phyloP scores from a whole-genome alignment of 2,797 vertebrate genomes.

The Gymnopithys bicolor region DNA sequence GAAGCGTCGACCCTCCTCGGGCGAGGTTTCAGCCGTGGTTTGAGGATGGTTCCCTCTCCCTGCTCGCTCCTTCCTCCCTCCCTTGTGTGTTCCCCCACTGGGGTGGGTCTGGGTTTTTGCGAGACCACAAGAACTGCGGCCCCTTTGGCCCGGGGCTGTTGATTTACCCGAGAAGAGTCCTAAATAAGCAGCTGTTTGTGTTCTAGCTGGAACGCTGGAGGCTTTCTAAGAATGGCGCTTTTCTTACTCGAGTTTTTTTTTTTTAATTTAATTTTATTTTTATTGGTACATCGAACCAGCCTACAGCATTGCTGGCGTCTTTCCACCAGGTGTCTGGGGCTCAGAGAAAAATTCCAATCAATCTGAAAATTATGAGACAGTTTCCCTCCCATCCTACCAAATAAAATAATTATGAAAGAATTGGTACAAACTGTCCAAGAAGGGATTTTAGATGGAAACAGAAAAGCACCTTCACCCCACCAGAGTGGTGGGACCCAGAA shows the following conservation, averaged over 20 bases:
- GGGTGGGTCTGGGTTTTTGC: background rate
- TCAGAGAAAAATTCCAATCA: constrained; percentile 34
- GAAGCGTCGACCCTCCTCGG: background rate
- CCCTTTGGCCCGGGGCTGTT: constrained; percentile 14
- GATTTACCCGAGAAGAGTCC: constrained; percentile 19
- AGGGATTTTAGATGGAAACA: background rate
- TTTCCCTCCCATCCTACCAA: constrained; percentile 9
- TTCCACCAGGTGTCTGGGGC: constrained; percentile 49
- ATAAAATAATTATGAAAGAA: constrained; percentile 26
- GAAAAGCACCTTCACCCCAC: constrained; percentile 1
- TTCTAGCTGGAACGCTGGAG: constrained; percentile 40
- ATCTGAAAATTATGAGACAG: constrained; percentile 32
- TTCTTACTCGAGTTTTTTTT: constrained; percentile 2
- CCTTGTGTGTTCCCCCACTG: background rate
- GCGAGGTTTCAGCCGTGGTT: background rate
- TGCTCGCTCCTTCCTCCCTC: background rate
- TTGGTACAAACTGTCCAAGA: background rate
- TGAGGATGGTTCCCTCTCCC: background rate
- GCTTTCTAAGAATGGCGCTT: constrained; percentile 67
- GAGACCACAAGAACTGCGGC: constrained; percentile 19
- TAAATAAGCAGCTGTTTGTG: constrained; percentile 61
- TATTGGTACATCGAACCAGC: constrained; percentile 52
- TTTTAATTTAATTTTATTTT: constrained; percentile 45
- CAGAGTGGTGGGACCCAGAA: background rate
- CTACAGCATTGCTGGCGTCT: constrained; percentile 47